Base-by-base conservation (phyloP, 2,888 invertebrate genomes). In the Caenorhabditis sp. region DNA sequence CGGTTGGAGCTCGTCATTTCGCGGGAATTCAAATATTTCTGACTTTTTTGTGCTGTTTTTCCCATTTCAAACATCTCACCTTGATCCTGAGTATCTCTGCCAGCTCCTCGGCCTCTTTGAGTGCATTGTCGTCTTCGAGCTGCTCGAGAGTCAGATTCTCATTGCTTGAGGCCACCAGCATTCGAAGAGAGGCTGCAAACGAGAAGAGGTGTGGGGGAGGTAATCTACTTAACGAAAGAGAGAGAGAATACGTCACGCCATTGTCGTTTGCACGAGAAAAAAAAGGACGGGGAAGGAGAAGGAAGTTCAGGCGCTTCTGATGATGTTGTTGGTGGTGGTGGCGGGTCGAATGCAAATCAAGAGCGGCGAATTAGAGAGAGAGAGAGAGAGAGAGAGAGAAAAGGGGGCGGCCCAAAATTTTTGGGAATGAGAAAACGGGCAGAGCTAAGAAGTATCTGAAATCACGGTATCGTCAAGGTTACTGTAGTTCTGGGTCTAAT, bases 11-110 rank as follows among this genome's bases (percentile, higher is more conserved):
- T n/a, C n/a, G n/a, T n/a, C n/a, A n/a, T n/a, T n/a, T n/a, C n/a
- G n/a, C n/a, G n/a, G n/a, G n/a, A n/a, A n/a, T n/a, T n/a, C n/a
- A n/a, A n/a, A 20, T 24, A 22, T 24, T 32, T 30, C 43, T 26
- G 43, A 39, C 30, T 17, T 43, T 2, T 43, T 56, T 24, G 11
- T 22, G 13, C 11, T 48, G 11, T 22, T 48, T 3, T 26, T 26
- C 48, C 11, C n/a, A n/a, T n/a, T n/a, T 35, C 35, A 9, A 2
- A 35, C 11, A 11, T 1, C 70, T 55, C 41, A 73, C 73, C 65
- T 73, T 73, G 24, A 73, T 73, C 41, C 73, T 50, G 35, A 73
- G 45, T 39, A 58, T 61, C 48, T 73, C 73, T 2, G 59, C 53
- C 22, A 48, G 37, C 50, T 72, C 72, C 26, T 63, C 55, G 43